phyloP scores from a whole-genome alignment of 2,797 vertebrate species.

The Cossypha heuglini region DNA sequence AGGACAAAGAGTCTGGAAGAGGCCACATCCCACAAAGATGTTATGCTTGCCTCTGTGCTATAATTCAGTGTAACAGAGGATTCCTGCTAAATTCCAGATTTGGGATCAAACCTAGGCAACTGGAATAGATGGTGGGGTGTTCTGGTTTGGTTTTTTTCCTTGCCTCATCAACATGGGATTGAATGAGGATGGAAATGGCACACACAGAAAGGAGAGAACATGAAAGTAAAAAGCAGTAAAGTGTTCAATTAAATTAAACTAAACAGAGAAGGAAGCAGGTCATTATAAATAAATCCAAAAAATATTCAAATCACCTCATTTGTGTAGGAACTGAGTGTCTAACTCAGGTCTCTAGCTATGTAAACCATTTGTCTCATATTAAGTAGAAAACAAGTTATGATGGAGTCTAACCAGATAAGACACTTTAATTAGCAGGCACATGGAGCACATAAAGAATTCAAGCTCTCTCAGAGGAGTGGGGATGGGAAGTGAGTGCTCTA shows the following conservation, averaged over 20 bases:
- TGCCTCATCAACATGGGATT: background rate
- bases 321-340: background rate
- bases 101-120: slow-evolving; percentile 11
- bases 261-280: background rate
- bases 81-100: slow-evolving; percentile 58
- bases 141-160: background rate
- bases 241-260: background rate
- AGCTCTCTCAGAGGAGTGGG: slow-evolving; percentile 61
- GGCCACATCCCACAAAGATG: slow-evolving; percentile 43
- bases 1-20: slow-evolving; percentile 63
- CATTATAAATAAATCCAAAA: background rate
- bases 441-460: slow-evolving; percentile 67
- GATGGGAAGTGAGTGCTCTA: slow-evolving; percentile 50
- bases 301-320: background rate
- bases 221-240: background rate
- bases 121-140: background rate
- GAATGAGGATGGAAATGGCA: background rate
- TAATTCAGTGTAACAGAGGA: slow-evolving; percentile 39
- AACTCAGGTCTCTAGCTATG: background rate
- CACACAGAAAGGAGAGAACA: background rate
- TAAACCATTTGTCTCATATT: slow-evolving; percentile 25
- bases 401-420: slow-evolving; percentile 58
- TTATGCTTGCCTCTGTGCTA: background rate
- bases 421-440: slow-evolving; percentile 62
- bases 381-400: slow-evolving; percentile 53